Percentiles rank a stretch among this genome's conserved stretches.
phyloP scores from a whole-genome alignment of 2,113 vertebrate genomes.

The Martes martes region DNA sequence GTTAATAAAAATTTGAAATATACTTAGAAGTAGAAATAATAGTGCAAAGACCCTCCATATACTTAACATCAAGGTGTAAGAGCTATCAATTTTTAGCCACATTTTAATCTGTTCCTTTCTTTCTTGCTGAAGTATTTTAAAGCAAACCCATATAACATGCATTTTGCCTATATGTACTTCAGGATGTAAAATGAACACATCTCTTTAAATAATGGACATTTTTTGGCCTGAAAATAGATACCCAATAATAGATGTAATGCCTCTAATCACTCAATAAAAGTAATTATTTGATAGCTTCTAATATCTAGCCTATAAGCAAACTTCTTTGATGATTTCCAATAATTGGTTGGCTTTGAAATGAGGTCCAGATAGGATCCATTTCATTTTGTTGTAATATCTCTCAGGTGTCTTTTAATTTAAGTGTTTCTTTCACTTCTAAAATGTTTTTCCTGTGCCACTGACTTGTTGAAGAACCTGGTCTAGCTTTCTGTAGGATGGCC shows the following conservation, averaged over 20 bases:
- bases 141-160: background rate
- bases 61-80: background rate
- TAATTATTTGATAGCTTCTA: background rate
- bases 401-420: background rate
- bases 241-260: background rate
- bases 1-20: background rate
- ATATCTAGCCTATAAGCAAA: background rate
- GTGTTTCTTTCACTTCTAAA: background rate
- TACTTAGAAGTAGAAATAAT: background rate
- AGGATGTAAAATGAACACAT: background rate
- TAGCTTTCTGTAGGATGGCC: background rate
- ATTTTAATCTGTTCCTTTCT: background rate
- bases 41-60: background rate
- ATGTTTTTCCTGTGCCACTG: background rate
- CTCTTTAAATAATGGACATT: background rate
- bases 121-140: background rate
- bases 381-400: background rate
- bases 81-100: background rate
- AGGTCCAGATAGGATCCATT: background rate
- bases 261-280: background rate
- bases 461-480: background rate
- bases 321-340: background rate
- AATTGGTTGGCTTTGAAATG: slow-evolving; percentile 19
- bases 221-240: background rate
- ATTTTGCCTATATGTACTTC: background rate